These are phyloP conservation scores for Zonotrichia albicollis DNA, from an alignment of 2,797 vertebrate genomes.

Conservation along the genomic window DNA sequence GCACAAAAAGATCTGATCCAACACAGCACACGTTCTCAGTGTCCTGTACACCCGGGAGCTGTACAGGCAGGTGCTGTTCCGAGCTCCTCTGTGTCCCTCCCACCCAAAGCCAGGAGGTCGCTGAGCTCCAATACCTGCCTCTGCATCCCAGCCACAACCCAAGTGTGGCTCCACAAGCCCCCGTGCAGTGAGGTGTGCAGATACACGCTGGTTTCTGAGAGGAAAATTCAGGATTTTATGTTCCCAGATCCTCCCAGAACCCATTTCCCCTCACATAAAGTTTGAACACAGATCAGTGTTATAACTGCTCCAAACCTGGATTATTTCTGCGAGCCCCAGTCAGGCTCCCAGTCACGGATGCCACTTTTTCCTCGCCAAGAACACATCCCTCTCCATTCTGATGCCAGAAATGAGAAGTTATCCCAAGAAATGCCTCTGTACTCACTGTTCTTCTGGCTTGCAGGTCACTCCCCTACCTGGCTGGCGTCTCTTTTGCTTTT, in stretches of 20 bases:
- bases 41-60: rapidly evolving
- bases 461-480: neutral
- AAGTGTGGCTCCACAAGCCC: rapidly evolving
- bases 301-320: rapidly evolving
- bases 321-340: neutral
- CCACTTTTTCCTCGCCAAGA: neutral
- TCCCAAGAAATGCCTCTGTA: neutral
- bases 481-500: neutral
- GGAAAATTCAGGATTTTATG: neutral
- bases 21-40: rapidly evolving
- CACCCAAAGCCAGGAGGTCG: neutral
- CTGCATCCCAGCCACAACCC: neutral
- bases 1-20: rapidly evolving
- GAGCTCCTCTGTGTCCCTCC: neutral
- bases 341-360: rapidly evolving
- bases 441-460: neutral
- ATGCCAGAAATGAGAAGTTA: neutral
- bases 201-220: rapidly evolving
- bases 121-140: rapidly evolving
- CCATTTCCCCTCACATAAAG: neutral
- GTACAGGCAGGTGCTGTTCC: neutral
- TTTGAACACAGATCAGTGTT: neutral
- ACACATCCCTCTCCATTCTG: rapidly evolving
- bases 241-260: neutral
- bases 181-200: neutral